Conservation (phyloP, 1,140 invertebrate genomes). For the Pygmarrhopalites habei region DNA sequence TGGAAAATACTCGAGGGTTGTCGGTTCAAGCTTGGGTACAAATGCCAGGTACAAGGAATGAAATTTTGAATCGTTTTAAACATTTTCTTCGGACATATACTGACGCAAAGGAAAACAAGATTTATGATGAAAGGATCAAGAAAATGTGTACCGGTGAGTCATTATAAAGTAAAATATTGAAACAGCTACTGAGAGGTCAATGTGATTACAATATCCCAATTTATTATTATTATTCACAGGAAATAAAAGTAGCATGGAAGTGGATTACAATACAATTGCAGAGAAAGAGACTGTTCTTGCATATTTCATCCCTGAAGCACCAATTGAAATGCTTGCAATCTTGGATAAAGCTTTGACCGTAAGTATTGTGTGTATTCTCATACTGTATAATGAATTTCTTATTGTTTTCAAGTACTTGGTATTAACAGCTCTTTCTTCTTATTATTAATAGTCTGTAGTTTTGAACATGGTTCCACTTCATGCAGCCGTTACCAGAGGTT, state of each 20-base stretch:
- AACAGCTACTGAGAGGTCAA: neutral
- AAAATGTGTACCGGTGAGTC: constrained; percentile 83
- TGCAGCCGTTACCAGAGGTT: constrained; percentile 69
- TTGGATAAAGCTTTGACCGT: constrained; percentile 72
- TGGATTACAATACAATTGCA: constrained; percentile 87
- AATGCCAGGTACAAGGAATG: constrained; percentile 89
- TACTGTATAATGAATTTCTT: too few relatives aligned
- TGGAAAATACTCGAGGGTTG: constrained; percentile 92
- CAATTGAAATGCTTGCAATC: constrained; percentile 88
- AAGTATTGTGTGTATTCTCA: constrained; percentile 10
- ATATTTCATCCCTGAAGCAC: constrained; percentile 95
- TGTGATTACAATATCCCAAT: too few relatives aligned
- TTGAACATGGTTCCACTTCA: neutral
- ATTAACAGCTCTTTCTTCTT: too few relatives aligned
- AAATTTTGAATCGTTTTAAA: constrained; percentile 95
- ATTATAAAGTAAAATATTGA: neutral
- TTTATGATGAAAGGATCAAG: constrained; percentile 88
- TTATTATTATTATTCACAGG: too few relatives aligned
- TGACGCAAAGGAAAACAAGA: constrained; percentile 75
- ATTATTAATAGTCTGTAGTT: neutral
- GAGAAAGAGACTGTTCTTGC: constrained; percentile 85
- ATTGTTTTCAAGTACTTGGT: too few relatives aligned
- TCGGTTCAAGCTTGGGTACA: constrained; percentile 90
- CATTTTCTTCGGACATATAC: constrained; percentile 87
- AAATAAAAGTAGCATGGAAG: constrained; percentile 74